phyloP scores from a whole-genome alignment of 2,888 invertebrate species.

The Pinctada fucata region DNA sequence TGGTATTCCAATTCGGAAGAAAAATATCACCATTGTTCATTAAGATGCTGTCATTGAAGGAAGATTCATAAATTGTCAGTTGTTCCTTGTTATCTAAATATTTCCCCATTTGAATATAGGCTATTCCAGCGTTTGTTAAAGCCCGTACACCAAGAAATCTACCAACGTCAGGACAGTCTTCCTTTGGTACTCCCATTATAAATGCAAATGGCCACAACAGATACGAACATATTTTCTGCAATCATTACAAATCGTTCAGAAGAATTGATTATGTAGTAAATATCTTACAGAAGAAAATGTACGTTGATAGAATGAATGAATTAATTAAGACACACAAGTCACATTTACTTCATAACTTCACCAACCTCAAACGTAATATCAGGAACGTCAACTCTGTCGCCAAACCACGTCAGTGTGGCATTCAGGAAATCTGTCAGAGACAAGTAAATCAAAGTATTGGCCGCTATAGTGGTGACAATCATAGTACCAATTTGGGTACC shows the following conservation, averaged over 20 bases:
- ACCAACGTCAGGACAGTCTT: constrained; percentile 87
- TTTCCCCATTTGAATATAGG: constrained; percentile 38
- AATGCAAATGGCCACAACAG: constrained; percentile 80
- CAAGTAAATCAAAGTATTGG: constrained; percentile 42
- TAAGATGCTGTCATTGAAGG: constrained; percentile 45
- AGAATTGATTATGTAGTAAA: too few relatives aligned
- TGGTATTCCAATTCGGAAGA: constrained; percentile 48
- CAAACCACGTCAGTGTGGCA: constrained; percentile 43
- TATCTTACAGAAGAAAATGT: too few relatives aligned
- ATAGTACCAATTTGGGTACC: constrained; percentile 36
- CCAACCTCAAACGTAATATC: constrained; percentile 26
- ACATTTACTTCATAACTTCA: not conserved
- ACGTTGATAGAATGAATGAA: too few relatives aligned
- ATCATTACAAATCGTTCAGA: too few relatives aligned
- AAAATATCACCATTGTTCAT: constrained; percentile 44
- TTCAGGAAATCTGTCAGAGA: constrained; percentile 37
- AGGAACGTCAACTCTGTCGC: constrained; percentile 2
- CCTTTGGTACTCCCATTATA: constrained; percentile 84
- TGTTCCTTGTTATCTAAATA: constrained; percentile 36
- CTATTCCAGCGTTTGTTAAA: constrained; percentile 22
- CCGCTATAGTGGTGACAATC: constrained; percentile 26
- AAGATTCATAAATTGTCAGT: constrained; percentile 37
- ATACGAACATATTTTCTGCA: constrained; percentile 12
- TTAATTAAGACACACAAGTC: too few relatives aligned
- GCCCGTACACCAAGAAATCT: constrained; percentile 85